Evolutionary conservation across 2,797 vertebrate species (phyloP), one percentile per base, ranked within the genome.

Genomic region (Nannoperca australis): DNA sequence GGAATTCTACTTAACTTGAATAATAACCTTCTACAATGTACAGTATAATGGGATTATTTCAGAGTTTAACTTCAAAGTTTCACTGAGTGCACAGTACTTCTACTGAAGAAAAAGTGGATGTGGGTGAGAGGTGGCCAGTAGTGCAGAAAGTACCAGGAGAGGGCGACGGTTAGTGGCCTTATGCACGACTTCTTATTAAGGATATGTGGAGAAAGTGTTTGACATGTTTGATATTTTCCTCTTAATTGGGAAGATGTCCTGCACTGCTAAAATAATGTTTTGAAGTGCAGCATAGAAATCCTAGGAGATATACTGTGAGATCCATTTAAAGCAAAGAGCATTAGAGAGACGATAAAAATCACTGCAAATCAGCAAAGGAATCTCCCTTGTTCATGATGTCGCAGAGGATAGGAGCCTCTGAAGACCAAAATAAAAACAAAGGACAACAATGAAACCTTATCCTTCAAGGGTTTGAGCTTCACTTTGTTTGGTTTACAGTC

Each of bases 401-500:
- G 38, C 69, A 12, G 67, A 61, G 67, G 81, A 81, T 79, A 80
- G 44, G 76, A 87, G 79, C 70, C 67, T 85, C 70, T 17, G 70
- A 84, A 88, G 88, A 82, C 72, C 86, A 76, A 91, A 91, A 90
- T 84, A 83, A 89, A 93, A 91, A 91, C 85, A 91, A 87, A 85
- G 81, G 63, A 87, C 75, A 92, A 93, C 88, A 93, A 93, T 85
- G 88, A 92, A 93, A 92, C 85, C 22, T 81, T 88, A 88, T 88
- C 78, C 90, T 20, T 85, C 50, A 67, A 86, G 84, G 85, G 86
- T 86, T 82, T 38, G n/a, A 83, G 83, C 81, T 51, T 76, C 63
- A 70, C 87, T 85, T 92, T 94, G 93, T 94, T 94, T 94, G 88
- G 74, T 90, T 92, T 92, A 83, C 68, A 65, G 80, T 90, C 92